Evolutionary conservation across 2,113 vertebrate species (phyloP).

Genomic region (Suricata suricatta): DNA sequence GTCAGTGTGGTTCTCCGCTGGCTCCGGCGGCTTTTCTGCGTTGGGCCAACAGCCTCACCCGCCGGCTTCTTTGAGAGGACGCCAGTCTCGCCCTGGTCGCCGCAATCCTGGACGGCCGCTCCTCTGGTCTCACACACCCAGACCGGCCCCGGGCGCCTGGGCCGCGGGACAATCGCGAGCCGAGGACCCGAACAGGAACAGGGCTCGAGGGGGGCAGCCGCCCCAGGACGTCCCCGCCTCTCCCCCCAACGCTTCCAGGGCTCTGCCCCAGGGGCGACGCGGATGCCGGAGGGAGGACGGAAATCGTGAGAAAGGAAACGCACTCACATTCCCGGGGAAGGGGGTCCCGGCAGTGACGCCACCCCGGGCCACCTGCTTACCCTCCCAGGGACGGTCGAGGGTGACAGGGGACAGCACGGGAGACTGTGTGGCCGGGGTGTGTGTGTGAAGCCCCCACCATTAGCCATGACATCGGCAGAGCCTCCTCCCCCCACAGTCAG

Average conservation of each 20-base stretch:
- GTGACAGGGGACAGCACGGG: not conserved
- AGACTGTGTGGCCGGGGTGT: not conserved
- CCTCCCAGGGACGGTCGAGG: not conserved
- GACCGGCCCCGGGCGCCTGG: not conserved
- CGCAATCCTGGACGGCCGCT: not conserved
- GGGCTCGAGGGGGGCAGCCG: not conserved
- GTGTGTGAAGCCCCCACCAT: not conserved
- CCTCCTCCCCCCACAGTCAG: not conserved
- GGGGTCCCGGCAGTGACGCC: not conserved
- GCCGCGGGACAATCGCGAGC: accelerated
- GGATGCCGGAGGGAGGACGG: not conserved
- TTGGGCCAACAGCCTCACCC: not conserved
- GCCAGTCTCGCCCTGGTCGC: not conserved
- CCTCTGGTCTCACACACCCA: not conserved
- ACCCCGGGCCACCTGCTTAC: not conserved
- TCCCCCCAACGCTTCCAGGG: not conserved
- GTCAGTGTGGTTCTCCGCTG: not conserved
- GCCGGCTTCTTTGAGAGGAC: not conserved
- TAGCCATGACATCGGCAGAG: not conserved
- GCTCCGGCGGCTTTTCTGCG: not conserved
- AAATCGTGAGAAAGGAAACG: not conserved
- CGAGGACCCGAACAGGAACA: not conserved
- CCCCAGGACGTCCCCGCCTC: not conserved
- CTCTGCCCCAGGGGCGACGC: not conserved
- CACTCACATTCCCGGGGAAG: not conserved